Conservation (phyloP, 2,113 vertebrate genomes). For the Azemiops feae region DNA sequence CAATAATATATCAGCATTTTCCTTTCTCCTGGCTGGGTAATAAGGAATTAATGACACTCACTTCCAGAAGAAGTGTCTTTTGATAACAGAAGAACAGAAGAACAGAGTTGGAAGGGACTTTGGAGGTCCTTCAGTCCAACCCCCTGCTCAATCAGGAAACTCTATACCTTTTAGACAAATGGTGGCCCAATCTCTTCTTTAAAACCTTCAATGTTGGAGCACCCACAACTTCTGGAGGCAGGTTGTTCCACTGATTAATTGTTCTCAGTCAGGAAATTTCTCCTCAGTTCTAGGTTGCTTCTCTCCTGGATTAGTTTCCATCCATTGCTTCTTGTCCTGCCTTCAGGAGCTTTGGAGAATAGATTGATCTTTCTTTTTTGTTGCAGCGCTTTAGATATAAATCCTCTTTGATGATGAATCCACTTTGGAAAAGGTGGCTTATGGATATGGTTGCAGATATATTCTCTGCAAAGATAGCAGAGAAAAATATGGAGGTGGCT, state of each 20-base stretch:
- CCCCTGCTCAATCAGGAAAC: too few relatives aligned
- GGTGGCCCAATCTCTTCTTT: neutral
- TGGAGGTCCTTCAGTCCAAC: too few relatives aligned
- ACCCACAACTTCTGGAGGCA: neutral
- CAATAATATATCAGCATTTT: constrained; percentile 37
- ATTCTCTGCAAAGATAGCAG: neutral
- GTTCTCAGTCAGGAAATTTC: neutral
- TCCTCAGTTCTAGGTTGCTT: neutral
- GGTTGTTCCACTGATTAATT: neutral
- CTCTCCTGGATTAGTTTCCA: neutral
- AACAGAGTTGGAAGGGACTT: too few relatives aligned
- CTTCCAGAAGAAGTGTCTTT: neutral
- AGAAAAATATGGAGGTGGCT: neutral
- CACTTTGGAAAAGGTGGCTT: accelerated
- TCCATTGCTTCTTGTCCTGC: neutral
- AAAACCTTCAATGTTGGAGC: neutral
- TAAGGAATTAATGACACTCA: constrained; percentile 22
- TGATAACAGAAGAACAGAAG: neutral
- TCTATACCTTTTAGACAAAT: neutral
- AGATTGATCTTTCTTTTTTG: neutral
- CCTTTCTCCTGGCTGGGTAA: constrained; percentile 29
- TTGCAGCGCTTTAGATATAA: neutral
- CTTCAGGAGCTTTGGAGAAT: neutral
- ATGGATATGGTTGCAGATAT: neutral
- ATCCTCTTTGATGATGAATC: neutral